These are phyloP conservation scores for Thamnophis sirtalis DNA, from an alignment of 2,113 vertebrate genomes.

Conservation along the genomic window DNA sequence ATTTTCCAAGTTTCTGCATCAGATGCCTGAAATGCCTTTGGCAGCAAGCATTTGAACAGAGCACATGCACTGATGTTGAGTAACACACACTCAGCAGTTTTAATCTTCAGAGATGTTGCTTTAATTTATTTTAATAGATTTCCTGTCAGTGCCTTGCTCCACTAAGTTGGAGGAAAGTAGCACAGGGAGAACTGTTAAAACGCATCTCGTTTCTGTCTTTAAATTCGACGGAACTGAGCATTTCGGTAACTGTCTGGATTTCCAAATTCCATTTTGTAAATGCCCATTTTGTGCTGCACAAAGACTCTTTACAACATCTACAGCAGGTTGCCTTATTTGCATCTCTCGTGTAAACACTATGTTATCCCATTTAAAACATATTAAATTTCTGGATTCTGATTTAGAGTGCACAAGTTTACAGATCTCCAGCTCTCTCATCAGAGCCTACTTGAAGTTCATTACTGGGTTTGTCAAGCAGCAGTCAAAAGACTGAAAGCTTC, in stretches of 20 bases:
- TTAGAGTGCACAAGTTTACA: not conserved
- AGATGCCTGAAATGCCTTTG: not conserved
- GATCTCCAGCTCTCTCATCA: not conserved
- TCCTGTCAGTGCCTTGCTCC: not conserved
- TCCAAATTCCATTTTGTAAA: not conserved
- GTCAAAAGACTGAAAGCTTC: not conserved
- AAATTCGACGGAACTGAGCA: not conserved
- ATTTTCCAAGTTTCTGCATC: not conserved
- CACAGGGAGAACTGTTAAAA: not conserved
- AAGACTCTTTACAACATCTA: not conserved
- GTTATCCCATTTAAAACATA: not conserved
- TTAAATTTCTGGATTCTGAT: not conserved
- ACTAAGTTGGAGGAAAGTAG: not conserved
- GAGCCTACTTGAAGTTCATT: not conserved
- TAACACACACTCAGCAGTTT: not conserved
- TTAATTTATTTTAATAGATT: slow-evolving; percentile 1
- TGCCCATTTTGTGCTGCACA: not conserved
- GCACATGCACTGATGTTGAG: not conserved
- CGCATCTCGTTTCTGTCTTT: not conserved
- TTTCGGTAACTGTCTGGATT: not conserved
- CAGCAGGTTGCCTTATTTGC: not conserved
- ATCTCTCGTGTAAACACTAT: not conserved
- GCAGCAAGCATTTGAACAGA: not conserved
- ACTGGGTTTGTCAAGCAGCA: not conserved
- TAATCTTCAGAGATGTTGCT: not conserved